Base-by-base conservation (phyloP, 2,113 vertebrate genomes). In the Cepphus grylle region DNA sequence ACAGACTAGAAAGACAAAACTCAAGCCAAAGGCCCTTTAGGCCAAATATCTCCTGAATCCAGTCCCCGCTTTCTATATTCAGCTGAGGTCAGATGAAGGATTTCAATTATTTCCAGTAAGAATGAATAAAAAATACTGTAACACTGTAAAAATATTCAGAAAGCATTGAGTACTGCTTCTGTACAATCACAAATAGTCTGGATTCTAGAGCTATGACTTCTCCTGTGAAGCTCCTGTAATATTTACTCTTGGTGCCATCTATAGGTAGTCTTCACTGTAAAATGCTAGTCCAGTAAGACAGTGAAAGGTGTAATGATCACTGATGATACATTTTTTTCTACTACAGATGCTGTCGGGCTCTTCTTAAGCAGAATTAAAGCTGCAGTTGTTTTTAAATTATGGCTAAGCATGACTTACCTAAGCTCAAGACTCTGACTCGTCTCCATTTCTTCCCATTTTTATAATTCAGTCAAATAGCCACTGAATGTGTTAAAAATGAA, bases 211-310 rank as follows among this genome's bases (percentile, higher is more conserved):
- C 58, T 77, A 12, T 23, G 11, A 76, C 21, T 84, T 88, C 47
- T 59, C 45, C 69, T 67, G 3, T 53, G 34, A 23, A 61, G 47
- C 2, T 56, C 61, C 52, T 53, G 19, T 65, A 79, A 34, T n/a
- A 79, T 90, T 94, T 87, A 94, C 56, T 91, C 78, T 79, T 94
- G 63, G 77, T 96, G 88, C 88, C 93, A 96, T 32, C 92, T 95
- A 83, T 93, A 90, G 93, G 78, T 91, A 94, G 49, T 40, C 49
- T 26, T 74, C 62, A n/a, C 77, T 58, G n/a, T 38, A 55, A 94
- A 93, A 79, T 36, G 32, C 20, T 52, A 71, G 43, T 78, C 47
- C 32, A n/a, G 12, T 59, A 74, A 58, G 18, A 45, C 7, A 80
- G 34, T 32, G 45, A 66, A 72, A 77, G 15, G 6, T 62, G 8